Evolutionary conservation across 2,113 vertebrate species (phyloP).

Genomic region (Acrocephalus kingi): DNA sequence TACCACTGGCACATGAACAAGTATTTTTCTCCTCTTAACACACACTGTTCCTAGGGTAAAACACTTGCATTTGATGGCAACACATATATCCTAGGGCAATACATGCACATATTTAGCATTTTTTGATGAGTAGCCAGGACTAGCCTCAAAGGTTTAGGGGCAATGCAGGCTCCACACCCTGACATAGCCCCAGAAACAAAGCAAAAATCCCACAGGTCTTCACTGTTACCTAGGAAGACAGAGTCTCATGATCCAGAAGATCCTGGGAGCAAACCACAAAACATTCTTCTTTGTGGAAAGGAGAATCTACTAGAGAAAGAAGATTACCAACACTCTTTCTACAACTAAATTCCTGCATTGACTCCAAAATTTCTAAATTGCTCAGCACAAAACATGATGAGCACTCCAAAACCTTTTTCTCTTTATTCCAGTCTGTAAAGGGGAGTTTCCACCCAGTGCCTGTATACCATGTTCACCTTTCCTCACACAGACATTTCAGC

Average conservation of each 20-base stretch:
- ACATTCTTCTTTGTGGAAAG: not conserved
- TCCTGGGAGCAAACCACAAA: not conserved
- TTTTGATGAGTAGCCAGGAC: not conserved
- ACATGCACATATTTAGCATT: not conserved
- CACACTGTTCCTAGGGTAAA: not conserved
- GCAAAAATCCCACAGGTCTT: not conserved
- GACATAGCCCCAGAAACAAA: not conserved
- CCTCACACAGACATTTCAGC: not conserved
- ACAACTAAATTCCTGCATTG: not conserved
- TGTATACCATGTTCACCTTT: rapidly evolving
- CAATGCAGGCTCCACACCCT: not conserved
- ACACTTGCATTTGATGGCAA: not conserved
- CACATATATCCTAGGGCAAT: not conserved
- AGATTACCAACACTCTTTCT: not conserved
- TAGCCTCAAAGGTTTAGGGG: not conserved
- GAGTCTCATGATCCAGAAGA: not conserved
- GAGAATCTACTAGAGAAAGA: not conserved
- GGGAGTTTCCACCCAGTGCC: not conserved
- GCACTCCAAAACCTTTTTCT: not conserved
- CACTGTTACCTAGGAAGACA: not conserved
- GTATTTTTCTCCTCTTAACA: not conserved
- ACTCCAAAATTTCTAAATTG: not conserved
- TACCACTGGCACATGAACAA: not conserved
- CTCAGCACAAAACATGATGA: not conserved
- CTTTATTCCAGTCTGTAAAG: not conserved